Percentiles rank a stretch among this genome's conserved stretches.
Evolutionary conservation across 2,797 vertebrate genomes (phyloP).

Genomic region (Rhabdomys pumilio): DNA sequence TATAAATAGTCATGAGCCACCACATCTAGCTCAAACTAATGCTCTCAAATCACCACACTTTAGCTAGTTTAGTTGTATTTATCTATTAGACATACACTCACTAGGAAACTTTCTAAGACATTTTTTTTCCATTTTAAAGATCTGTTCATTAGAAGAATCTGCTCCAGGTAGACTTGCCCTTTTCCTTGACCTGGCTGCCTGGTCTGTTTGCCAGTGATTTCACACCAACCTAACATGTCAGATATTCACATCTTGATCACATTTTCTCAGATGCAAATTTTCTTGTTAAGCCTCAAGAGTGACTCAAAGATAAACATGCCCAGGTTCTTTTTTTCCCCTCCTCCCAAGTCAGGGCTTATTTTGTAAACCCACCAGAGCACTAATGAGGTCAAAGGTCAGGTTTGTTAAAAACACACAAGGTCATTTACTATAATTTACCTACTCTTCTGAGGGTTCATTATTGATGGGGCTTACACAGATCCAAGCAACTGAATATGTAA

Average conservation of each 20-base stretch:
- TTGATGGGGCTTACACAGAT: conserved; percentile 77
- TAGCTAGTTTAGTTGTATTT: not conserved
- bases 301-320: conserved; percentile 47
- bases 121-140: not conserved
- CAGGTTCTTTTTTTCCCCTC: not conserved
- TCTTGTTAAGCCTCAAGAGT: conserved; percentile 60
- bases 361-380: conserved; percentile 79
- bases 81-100: not conserved
- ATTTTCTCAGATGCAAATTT: conserved; percentile 69
- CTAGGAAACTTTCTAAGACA: not conserved
- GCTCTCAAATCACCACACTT: not conserved
- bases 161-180: not conserved
- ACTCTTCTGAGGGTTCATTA: conserved; percentile 87
- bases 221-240: not conserved
- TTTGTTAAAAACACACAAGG: conserved; percentile 83
- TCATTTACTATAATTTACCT: conserved; percentile 85
- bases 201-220: conserved; percentile 42
- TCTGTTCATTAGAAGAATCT: not conserved
- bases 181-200: conserved; percentile 28
- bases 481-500: conserved; percentile 75
- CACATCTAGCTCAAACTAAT: not conserved
- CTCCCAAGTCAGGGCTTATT: conserved; percentile 62
- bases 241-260: conserved; percentile 24
- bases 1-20: not conserved
- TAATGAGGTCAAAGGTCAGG: conserved; percentile 88